A percentile compares a stretch with the other conserved stretches of the same genome.
These are phyloP conservation scores for Formicarius rufipectus DNA, from an alignment of 2,113 vertebrate genomes.

Conservation along the genomic window DNA sequence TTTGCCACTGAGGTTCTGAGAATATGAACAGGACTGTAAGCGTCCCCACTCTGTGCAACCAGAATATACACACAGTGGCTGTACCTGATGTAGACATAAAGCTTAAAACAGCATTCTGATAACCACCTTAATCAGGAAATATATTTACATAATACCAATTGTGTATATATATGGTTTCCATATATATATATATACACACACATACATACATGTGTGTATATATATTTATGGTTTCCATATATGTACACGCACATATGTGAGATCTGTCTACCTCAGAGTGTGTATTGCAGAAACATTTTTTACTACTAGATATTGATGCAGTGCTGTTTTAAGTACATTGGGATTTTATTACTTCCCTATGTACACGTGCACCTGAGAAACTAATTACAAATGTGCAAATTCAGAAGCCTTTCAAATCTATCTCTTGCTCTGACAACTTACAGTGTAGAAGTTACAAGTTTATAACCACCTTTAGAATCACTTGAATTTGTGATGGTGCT, in stretches of 20 bases:
- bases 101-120: not conserved
- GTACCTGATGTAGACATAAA: not conserved
- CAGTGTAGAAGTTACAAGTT: constrained; percentile 23
- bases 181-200: too few relatives aligned
- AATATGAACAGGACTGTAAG: not conserved
- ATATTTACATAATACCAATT: not conserved
- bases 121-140: not conserved
- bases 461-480: constrained; percentile 62
- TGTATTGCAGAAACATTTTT: constrained; percentile 39
- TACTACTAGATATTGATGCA: not conserved
- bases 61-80: not conserved
- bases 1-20: not conserved
- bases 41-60: not conserved
- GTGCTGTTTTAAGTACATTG: not conserved
- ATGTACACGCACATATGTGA: not conserved
- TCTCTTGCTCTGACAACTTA: constrained; percentile 18
- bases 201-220: not conserved
- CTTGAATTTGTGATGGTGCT: constrained; percentile 80
- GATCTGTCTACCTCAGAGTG: constrained; percentile 76
- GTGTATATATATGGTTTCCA: not conserved
- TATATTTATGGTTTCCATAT: not conserved
- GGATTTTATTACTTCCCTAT: constrained; percentile 14
- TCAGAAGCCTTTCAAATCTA: constrained; percentile 14
- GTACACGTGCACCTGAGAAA: constrained; percentile 24
- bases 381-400: not conserved